Conservation (phyloP, 2,888 invertebrate species). For the Heliconius ethilla region DNA sequence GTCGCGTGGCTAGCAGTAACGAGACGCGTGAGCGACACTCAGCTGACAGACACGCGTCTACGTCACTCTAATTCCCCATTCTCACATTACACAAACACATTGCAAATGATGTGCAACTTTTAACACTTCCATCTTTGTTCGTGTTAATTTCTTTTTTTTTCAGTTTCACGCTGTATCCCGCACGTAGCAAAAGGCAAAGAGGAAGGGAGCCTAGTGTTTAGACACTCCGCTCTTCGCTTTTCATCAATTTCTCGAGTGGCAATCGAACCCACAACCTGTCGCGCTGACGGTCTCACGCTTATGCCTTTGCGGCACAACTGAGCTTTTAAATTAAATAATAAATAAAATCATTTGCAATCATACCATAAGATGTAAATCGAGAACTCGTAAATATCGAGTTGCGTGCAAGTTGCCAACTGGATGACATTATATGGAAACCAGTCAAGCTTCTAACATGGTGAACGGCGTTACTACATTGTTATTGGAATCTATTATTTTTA, state of each 20-base stretch:
- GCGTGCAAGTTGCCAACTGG: slow-evolving; percentile 59
- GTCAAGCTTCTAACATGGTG: slow-evolving; percentile 55
- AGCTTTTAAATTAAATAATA: slow-evolving; percentile 3
- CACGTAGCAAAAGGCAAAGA: no score
- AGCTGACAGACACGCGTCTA: slow-evolving; percentile 67
- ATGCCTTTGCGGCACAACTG: no score
- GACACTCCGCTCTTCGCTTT: no score
- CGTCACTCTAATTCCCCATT: slow-evolving; percentile 49
- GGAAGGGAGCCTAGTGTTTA: no score
- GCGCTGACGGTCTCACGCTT: no score
- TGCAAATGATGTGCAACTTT: slow-evolving; percentile 4
- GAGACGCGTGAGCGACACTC: slow-evolving; percentile 71
- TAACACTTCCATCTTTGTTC: background rate
- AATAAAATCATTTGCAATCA: slow-evolving; percentile 25
- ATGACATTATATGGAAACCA: slow-evolving; percentile 69
- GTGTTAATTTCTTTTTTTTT: background rate
- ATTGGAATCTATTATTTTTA: slow-evolving; percentile 36
- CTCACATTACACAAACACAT: slow-evolving; percentile 33
- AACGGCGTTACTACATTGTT: slow-evolving; percentile 33
- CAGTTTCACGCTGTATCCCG: no score
- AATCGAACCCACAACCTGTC: no score
- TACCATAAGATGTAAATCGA: slow-evolving; percentile 49
- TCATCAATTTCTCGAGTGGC: no score
- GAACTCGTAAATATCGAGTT: slow-evolving; percentile 53
- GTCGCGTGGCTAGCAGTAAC: slow-evolving; percentile 65